Evolutionary conservation across 2,113 vertebrate species (phyloP).

Genomic region (human): DNA sequence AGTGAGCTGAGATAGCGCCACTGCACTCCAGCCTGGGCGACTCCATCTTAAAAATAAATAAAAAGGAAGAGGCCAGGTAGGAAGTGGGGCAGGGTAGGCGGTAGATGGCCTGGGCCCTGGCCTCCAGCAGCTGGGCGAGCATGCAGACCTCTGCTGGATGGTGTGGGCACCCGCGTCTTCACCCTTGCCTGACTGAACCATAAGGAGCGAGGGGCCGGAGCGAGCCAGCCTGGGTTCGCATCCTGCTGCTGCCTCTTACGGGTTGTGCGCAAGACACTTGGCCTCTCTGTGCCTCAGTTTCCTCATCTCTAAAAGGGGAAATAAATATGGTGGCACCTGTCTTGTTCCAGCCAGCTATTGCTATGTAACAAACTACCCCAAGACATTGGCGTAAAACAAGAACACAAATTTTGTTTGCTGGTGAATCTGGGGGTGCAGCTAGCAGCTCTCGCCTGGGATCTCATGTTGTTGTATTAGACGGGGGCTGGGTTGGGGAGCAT

Average conservation of each 20-base stretch:
- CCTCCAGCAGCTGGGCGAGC: neutral
- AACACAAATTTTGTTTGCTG: rapidly evolving
- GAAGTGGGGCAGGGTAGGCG: neutral
- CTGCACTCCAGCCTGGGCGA: too few relatives aligned
- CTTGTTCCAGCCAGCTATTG: rapidly evolving
- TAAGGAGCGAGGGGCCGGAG: rapidly evolving
- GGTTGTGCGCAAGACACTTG: neutral
- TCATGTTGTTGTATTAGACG: rapidly evolving
- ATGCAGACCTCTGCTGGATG: neutral
- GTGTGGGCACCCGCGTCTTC: rapidly evolving
- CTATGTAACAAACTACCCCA: neutral
- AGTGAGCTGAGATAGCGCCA: too few relatives aligned
- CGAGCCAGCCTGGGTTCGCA: neutral
- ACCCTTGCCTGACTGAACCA: rapidly evolving
- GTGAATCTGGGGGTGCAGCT: rapidly evolving
- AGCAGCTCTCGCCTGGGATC: rapidly evolving
- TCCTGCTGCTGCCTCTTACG: neutral
- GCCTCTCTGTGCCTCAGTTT: neutral
- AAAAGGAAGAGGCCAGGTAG: neutral
- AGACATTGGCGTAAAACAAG: neutral
- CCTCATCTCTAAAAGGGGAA: rapidly evolving
- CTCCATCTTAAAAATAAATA: too few relatives aligned
- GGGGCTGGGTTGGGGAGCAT: neutral
- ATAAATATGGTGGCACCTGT: rapidly evolving
- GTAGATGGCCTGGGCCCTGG: rapidly evolving